Percentiles rank a stretch among this genome's conserved stretches.
These are phyloP conservation scores for Casuarius casuarius DNA, from an alignment of 2,113 vertebrate genomes.

Conservation along the genomic window DNA sequence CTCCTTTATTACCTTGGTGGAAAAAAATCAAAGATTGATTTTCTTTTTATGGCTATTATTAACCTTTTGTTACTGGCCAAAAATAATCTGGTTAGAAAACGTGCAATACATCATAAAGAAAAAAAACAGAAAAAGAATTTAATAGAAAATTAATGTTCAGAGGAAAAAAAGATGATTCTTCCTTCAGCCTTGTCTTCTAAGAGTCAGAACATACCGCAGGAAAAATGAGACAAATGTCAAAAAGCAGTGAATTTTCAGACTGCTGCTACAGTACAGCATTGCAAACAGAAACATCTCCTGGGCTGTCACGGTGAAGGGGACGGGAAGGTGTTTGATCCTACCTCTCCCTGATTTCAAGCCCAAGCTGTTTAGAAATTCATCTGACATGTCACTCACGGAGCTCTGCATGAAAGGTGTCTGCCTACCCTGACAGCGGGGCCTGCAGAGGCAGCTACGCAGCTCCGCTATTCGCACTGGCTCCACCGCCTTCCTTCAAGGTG, in stretches of 20 bases:
- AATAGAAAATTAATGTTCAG: conserved; percentile 18
- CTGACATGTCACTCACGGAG: fast-evolving
- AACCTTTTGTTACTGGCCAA: conserved; percentile 69
- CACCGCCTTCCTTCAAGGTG: fast-evolving
- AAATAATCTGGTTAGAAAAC: conserved; percentile 68
- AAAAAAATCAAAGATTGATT: conserved; percentile 53
- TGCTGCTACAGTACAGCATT: background rate
- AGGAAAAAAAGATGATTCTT: background rate
- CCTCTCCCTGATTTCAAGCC: background rate
- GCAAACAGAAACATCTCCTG: background rate
- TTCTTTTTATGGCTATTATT: conserved; percentile 70
- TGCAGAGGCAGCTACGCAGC: background rate
- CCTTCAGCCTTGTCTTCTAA: background rate
- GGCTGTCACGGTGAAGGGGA: background rate
- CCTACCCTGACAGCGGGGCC: background rate
- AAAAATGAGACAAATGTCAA: background rate
- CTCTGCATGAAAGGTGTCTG: background rate
- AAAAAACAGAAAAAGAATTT: background rate
- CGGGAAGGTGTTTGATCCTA: fast-evolving
- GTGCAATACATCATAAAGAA: conserved; percentile 56
- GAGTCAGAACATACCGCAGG: background rate
- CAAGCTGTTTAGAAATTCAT: background rate
- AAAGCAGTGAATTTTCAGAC: background rate
- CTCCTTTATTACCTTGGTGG: conserved; percentile 40
- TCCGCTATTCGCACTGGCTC: background rate